Evolutionary conservation across 1,140 invertebrate species (phyloP).

Genomic region (Aphidius gifuensis): DNA sequence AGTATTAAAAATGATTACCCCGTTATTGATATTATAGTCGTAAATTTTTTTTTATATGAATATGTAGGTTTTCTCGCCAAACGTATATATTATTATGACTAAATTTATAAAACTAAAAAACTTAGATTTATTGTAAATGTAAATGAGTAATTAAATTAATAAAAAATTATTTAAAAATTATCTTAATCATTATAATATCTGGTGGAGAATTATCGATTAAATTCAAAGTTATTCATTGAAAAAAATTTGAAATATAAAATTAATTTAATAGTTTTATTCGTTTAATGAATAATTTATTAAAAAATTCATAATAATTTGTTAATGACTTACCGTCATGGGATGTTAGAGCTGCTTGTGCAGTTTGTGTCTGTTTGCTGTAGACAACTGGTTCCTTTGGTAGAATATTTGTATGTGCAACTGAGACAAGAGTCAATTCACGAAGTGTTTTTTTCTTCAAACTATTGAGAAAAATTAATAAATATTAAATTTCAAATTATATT

Average conservation of each 20-base stretch:
- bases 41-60: conserved; percentile 34
- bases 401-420: conserved; percentile 91
- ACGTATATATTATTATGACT: conserved; percentile 6
- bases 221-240: neutral
- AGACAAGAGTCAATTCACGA: conserved; percentile 73
- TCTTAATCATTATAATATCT: neutral
- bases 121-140: neutral
- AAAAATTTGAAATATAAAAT: too few species aligned
- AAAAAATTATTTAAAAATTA: neutral
- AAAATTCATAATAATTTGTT: conserved; percentile 2
- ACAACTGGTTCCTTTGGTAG: conserved; percentile 89
- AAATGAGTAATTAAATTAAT: neutral
- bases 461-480: conserved; percentile 36
- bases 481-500: neutral
- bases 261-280: neutral
- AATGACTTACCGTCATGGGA: conserved; percentile 77
- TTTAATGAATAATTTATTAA: neutral
- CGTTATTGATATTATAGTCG: neutral
- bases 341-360: conserved; percentile 62
- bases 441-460: conserved; percentile 61
- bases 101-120: conserved; percentile 8
- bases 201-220: neutral
- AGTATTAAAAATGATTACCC: neutral
- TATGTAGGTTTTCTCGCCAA: conserved; percentile 54
- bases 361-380: conserved; percentile 95